phyloP scores from a whole-genome alignment of 2,113 vertebrate genomes.

The Neolamprologus kungweensis region DNA sequence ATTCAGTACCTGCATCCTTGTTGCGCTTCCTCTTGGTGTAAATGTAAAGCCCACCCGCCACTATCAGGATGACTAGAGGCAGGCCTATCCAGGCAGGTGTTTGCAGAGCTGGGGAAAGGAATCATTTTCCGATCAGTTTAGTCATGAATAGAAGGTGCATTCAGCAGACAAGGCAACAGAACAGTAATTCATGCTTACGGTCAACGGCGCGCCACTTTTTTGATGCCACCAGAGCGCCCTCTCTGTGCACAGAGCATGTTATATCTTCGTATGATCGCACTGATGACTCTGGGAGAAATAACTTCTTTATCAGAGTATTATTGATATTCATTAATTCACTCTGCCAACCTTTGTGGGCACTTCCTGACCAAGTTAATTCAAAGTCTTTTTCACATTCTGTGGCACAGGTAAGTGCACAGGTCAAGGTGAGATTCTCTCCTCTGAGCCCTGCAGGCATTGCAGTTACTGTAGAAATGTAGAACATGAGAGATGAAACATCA shows the following conservation, averaged over 20 bases:
- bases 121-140: background rate
- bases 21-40: conserved; percentile 16
- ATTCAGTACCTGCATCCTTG: background rate
- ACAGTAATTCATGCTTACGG: background rate
- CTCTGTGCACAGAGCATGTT: conserved; percentile 27
- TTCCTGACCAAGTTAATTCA: conserved; percentile 35
- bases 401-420: conserved; percentile 41
- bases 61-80: background rate
- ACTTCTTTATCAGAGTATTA: background rate
- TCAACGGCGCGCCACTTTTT: background rate
- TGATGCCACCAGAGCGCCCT: conserved; percentile 7
- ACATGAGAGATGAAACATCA: background rate
- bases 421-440: conserved; percentile 16
- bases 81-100: background rate
- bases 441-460: background rate
- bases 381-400: conserved; percentile 29
- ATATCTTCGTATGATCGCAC: background rate
- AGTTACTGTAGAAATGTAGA: conserved; percentile 11
- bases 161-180: background rate
- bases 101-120: background rate
- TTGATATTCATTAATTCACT: background rate
- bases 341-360: background rate
- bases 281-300: background rate
- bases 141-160: background rate
- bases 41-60: background rate